These are phyloP conservation scores for Drosophila sp. DNA, from an alignment of 1,140 invertebrate genomes.

Conservation along the genomic window DNA sequence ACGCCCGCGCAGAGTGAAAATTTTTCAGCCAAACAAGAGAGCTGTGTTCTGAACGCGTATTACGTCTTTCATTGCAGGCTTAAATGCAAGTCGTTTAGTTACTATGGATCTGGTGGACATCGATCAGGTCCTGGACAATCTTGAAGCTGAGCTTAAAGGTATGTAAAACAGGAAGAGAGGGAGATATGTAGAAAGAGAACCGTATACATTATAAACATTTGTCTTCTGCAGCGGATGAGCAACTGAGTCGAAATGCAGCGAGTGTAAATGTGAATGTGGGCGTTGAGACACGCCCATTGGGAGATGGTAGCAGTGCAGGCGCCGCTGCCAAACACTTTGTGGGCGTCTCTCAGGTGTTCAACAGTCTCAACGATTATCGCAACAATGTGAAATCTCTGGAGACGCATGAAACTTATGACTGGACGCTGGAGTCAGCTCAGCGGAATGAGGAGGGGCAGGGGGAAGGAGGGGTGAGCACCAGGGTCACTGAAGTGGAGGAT, in stretches of 20 bases:
- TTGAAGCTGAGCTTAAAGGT: constrained; percentile 86
- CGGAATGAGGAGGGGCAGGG: background rate
- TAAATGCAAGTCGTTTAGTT: constrained; percentile 40
- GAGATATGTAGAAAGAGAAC: background rate
- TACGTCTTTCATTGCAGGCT: constrained; percentile 39
- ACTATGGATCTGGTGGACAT: constrained; percentile 88
- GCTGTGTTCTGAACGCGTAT: constrained; percentile 27
- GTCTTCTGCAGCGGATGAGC: constrained; percentile 62
- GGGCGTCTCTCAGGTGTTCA: constrained; percentile 86
- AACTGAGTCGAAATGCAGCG: constrained; percentile 58
- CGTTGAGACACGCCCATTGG: constrained; percentile 51
- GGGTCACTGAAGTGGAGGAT: constrained; percentile 18
- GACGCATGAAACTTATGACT: constrained; percentile 36
- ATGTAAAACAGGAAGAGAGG: background rate
- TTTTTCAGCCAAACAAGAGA: constrained; percentile 30
- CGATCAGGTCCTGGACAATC: constrained; percentile 94
- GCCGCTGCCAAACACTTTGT: constrained; percentile 69
- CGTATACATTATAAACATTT: constrained; percentile 1
- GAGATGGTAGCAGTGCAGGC: constrained; percentile 42
- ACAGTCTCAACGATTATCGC: constrained; percentile 88
- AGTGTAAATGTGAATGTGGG: constrained; percentile 17
- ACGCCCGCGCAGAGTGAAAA: constrained; percentile 34
- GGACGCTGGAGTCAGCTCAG: constrained; percentile 18
- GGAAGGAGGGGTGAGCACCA: background rate
- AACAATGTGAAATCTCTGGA: constrained; percentile 85